phyloP scores from a whole-genome alignment of 2,113 vertebrate genomes.

The Willisornis vidua region DNA sequence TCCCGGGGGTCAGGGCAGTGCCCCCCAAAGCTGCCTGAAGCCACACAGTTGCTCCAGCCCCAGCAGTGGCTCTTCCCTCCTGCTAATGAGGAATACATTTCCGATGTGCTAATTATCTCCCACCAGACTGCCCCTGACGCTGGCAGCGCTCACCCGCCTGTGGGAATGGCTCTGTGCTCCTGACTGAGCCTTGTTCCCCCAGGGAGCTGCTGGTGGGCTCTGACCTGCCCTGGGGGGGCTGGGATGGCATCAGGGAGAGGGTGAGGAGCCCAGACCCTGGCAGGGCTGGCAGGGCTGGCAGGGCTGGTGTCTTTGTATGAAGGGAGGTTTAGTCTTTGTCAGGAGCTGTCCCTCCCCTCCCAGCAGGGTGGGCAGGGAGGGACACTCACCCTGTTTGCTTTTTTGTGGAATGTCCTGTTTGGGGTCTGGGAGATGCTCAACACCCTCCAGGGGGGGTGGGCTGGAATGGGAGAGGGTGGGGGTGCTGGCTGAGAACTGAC shows the following conservation, averaged over 20 bases:
- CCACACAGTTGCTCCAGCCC: background rate
- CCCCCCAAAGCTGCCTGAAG: rapidly evolving
- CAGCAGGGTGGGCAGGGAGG: background rate
- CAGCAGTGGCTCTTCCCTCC: background rate
- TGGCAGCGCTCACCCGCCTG: background rate
- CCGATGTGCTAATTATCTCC: background rate
- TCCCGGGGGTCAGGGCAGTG: background rate
- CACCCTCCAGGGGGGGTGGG: background rate
- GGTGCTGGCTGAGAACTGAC: background rate
- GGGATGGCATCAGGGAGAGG: background rate
- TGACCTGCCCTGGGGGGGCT: rapidly evolving
- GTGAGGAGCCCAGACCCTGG: background rate
- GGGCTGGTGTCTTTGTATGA: background rate
- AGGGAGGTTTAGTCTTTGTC: background rate
- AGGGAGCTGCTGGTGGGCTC: background rate
- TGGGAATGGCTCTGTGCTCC: background rate
- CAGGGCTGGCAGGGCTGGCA: background rate
- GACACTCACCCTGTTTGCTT: rapidly evolving
- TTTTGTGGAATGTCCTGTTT: background rate
- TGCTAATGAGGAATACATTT: slow-evolving; percentile 16
- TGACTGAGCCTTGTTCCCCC: background rate
- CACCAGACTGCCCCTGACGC: background rate
- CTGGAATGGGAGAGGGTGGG: background rate
- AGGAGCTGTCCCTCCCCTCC: background rate
- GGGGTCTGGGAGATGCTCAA: rapidly evolving